These are phyloP conservation scores for Ceriagrion tenellum DNA, from an alignment of 2,888 invertebrate species.

Conservation along the genomic window DNA sequence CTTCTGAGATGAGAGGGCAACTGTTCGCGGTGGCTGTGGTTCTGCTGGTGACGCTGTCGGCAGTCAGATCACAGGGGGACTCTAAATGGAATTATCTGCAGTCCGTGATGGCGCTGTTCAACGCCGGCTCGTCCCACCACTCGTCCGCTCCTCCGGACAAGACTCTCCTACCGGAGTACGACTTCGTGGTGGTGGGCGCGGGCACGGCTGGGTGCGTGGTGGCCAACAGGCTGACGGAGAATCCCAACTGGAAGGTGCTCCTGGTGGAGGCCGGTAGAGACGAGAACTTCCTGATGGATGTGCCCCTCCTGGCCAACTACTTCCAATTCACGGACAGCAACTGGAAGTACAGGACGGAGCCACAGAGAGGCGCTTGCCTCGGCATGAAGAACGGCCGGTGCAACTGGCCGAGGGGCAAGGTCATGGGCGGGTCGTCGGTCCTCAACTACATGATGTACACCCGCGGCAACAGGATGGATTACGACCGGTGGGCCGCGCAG, in stretches of 20 bases:
- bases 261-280: slow-evolving; percentile 86
- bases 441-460: slow-evolving; percentile 93
- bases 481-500: slow-evolving; percentile 88
- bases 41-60: slow-evolving; percentile 37
- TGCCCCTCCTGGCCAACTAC: slow-evolving; percentile 86
- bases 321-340: slow-evolving; percentile 86
- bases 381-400: slow-evolving; percentile 79
- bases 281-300: slow-evolving; percentile 87
- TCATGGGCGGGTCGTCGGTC: slow-evolving; percentile 90
- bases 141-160: slow-evolving; percentile 81
- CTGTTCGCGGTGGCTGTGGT: not conserved
- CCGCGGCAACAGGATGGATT: slow-evolving; percentile 90
- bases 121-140: slow-evolving; percentile 73
- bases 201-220: slow-evolving; percentile 81
- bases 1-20: not conserved
- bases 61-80: slow-evolving; percentile 13
- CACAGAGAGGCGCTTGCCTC: slow-evolving; percentile 76
- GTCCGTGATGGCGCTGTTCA: slow-evolving; percentile 62
- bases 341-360: slow-evolving; percentile 80
- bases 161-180: slow-evolving; percentile 77
- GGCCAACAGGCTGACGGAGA: slow-evolving; percentile 79
- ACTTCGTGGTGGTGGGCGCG: slow-evolving; percentile 80
- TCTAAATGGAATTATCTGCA: slow-evolving; percentile 65
- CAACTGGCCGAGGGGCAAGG: slow-evolving; percentile 88
- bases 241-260: slow-evolving; percentile 84